These are phyloP conservation scores for Ailurus styani DNA, from an alignment of 2,113 vertebrate species.

Conservation along the genomic window DNA sequence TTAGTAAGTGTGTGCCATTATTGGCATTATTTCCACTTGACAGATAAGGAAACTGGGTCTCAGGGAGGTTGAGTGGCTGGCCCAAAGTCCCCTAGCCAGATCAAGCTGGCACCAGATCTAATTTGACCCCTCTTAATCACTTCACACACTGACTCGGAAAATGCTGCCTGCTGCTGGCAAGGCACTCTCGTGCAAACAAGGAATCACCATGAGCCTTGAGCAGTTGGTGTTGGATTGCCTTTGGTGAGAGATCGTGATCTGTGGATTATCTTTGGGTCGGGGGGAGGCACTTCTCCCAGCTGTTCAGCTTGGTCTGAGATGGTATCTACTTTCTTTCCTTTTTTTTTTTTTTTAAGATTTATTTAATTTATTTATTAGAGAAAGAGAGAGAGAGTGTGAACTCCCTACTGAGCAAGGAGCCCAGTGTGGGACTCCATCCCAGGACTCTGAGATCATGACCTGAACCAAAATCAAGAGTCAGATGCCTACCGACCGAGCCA, in stretches of 20 bases:
- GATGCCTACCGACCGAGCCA: not conserved
- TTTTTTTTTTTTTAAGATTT: not conserved
- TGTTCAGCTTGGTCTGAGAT: not conserved
- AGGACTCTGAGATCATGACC: not conserved
- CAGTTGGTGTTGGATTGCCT: rapidly evolving
- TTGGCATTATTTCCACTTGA: not conserved
- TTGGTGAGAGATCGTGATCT: not conserved
- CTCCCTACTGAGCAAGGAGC: not conserved
- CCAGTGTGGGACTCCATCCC: not conserved
- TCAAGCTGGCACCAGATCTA: not conserved
- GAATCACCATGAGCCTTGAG: not conserved
- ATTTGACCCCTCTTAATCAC: constrained; percentile 17
- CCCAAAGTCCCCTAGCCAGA: not conserved
- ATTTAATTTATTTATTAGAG: not conserved
- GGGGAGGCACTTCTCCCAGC: not conserved
- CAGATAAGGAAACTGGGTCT: constrained; percentile 38
- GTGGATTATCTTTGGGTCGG: rapidly evolving
- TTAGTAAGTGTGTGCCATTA: not conserved
- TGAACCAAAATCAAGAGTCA: not conserved
- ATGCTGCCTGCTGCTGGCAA: not conserved
- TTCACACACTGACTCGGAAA: not conserved
- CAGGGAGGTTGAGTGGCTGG: constrained; percentile 35
- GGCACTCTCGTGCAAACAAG: not conserved
- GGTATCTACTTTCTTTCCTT: not conserved
- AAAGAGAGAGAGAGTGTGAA: not conserved